These are phyloP conservation scores for Glaucomys volans DNA, from an alignment of 2,113 vertebrate genomes.

Conservation along the genomic window DNA sequence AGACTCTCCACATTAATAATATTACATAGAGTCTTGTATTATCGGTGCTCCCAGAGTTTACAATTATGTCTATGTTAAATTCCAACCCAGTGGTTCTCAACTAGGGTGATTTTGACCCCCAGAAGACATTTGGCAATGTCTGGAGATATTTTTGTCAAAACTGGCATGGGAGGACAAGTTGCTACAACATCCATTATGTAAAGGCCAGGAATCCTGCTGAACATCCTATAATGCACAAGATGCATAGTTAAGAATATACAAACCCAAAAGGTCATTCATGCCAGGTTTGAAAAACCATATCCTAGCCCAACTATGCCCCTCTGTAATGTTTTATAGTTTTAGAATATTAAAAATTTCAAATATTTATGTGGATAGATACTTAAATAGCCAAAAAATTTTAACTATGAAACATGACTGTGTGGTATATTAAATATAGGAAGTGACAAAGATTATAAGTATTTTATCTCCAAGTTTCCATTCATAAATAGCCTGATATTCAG, in stretches of 20 bases:
- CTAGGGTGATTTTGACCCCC: background rate
- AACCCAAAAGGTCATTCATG: background rate
- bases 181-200: background rate
- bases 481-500: background rate
- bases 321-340: conserved; percentile 69
- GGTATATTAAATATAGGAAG: conserved; percentile 58
- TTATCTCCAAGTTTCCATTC: background rate
- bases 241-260: background rate
- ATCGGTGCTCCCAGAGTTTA: conserved; percentile 66
- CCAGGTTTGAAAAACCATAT: background rate
- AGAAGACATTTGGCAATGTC: background rate
- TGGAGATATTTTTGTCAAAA: conserved; percentile 8
- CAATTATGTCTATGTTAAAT: conserved; percentile 53
- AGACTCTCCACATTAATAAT: conserved; percentile 77
- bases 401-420: conserved; percentile 35
- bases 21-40: conserved; percentile 73
- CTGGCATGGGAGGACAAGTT: background rate
- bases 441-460: conserved; percentile 43
- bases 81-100: conserved; percentile 41
- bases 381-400: conserved; percentile 52
- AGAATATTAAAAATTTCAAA: conserved; percentile 68
- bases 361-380: conserved; percentile 76
- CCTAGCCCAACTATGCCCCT: conserved; percentile 69
- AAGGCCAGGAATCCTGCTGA: background rate
- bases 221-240: background rate